Conservation (phyloP, 1,140 invertebrate genomes). For the Lithobius niger region DNA sequence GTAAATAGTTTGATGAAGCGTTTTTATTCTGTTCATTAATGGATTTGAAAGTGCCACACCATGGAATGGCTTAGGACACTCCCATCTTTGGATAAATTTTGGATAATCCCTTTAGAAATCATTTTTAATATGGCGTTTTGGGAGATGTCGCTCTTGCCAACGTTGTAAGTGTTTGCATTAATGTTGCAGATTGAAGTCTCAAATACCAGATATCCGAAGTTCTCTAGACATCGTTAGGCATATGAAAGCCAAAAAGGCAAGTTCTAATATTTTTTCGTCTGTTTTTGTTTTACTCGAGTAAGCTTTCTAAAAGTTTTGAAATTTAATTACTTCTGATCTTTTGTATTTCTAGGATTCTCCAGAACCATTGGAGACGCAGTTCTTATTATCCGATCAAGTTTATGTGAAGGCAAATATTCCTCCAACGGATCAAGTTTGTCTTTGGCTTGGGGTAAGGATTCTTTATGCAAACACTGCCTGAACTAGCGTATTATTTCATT, state of each 20-base stretch:
- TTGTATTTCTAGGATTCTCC: slow-evolving; percentile 27
- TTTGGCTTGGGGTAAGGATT: slow-evolving; percentile 78
- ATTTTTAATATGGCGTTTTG: neutral
- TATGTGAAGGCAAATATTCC: slow-evolving; percentile 75
- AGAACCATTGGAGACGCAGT: slow-evolving; percentile 66
- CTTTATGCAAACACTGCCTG: too few species aligned
- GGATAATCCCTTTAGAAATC: too few species aligned
- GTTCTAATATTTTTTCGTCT: slow-evolving; percentile 28
- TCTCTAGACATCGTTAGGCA: slow-evolving; percentile 86
- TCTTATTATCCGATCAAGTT: slow-evolving; percentile 88
- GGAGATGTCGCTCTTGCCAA: neutral
- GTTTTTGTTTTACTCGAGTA: slow-evolving; percentile 1
- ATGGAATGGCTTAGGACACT: too few species aligned
- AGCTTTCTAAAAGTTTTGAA: slow-evolving; percentile 1
- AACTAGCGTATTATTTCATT: too few species aligned
- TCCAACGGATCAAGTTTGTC: slow-evolving; percentile 82
- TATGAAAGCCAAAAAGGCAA: slow-evolving; percentile 62
- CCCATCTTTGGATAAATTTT: too few species aligned
- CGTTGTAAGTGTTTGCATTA: neutral
- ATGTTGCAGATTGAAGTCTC: slow-evolving; percentile 50
- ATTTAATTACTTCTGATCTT: neutral
- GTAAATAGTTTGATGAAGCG: too few species aligned
- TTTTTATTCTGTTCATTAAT: too few species aligned
- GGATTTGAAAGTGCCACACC: too few species aligned
- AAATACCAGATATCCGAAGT: slow-evolving; percentile 85